Percentiles rank a stretch among this genome's conserved stretches.
These are phyloP conservation scores for Cantharis nigra DNA, from an alignment of 2,888 invertebrate species.

Conservation along the genomic window DNA sequence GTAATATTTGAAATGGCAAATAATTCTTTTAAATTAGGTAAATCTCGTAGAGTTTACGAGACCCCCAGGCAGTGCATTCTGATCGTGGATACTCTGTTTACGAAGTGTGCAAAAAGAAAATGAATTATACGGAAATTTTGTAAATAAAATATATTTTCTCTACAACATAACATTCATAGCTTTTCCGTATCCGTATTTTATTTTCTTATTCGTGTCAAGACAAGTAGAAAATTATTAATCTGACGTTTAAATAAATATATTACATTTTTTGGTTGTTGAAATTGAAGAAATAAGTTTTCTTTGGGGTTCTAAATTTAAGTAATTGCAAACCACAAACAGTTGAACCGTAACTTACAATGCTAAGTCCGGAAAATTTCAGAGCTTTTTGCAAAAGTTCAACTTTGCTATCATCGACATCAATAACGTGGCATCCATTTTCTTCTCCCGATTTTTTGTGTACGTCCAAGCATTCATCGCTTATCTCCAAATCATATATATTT, in stretches of 20 bases:
- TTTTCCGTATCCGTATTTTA: neutral
- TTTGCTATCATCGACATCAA: neutral
- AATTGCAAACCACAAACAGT: neutral
- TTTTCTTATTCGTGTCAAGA: neutral
- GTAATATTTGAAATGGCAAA: too few relatives aligned
- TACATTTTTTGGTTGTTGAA: neutral
- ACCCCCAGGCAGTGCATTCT: neutral
- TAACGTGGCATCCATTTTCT: neutral
- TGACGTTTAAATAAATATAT: neutral
- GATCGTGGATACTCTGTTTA: neutral
- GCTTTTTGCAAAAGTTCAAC: constrained; percentile 1
- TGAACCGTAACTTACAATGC: neutral
- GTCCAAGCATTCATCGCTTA: constrained; percentile 28
- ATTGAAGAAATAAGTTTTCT: neutral
- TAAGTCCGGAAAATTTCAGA: neutral
- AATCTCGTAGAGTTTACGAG: neutral
- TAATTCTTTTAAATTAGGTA: neutral
- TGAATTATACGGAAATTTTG: neutral
- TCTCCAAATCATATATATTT: constrained; percentile 34
- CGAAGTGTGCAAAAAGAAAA: neutral
- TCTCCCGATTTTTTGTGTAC: constrained; percentile 23
- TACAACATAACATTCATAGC: neutral
- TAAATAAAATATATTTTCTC: neutral
- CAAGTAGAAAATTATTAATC: constrained; percentile 4
- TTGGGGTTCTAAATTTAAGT: neutral